Base-by-base conservation (phyloP, 2,797 vertebrate genomes). In the Tarsius wallacei region DNA sequence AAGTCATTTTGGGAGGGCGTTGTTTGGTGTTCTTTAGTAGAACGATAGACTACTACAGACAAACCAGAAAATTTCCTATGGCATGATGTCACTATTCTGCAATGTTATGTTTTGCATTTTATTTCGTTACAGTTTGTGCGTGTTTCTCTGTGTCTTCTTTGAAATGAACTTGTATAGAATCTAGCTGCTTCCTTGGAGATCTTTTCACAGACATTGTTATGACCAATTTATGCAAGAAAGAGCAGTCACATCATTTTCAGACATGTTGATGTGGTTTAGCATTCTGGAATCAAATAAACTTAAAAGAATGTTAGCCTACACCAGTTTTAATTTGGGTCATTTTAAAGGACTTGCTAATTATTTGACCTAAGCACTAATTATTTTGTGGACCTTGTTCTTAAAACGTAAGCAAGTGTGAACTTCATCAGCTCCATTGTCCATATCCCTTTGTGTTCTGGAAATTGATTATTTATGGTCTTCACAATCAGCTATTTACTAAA, bases 381-480 rank as follows among this genome's bases (percentile, higher is more conserved):
- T 91, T 88, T 84, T 87, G 53, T 92, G 53, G 76, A 31, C 68
- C 33, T 89, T 93, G 63, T 90, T 89, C 49, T 66, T 96, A 93
- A 94, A 95, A 80, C 55, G 31, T 93, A 84, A 97, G 36, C 36
- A 93, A 70, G 7, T 92, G 10, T 93, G 59, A 96, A 70, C 49
- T 55, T 91, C 11, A 33, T 81, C 61, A 66, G 3, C 47, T 92
- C 24, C n/a, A 59, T 78, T 13, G 49, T 49, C 31, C 49, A 57
- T 53, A 94, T 94, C 12, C 16, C 63, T 87, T 59, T 78, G 13
- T 66, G 78, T 82, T 73, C 89, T 91, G 21, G 21, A 91, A 86
- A 91, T 64, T 94, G 82, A 76, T 95, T 63, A 36, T 82, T 87
- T 93, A 36, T 63, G 21, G 17, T 74, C 66, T 80, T 21, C 5